Base-by-base conservation (phyloP, 2,797 vertebrate species). In the Alcedo atthis region DNA sequence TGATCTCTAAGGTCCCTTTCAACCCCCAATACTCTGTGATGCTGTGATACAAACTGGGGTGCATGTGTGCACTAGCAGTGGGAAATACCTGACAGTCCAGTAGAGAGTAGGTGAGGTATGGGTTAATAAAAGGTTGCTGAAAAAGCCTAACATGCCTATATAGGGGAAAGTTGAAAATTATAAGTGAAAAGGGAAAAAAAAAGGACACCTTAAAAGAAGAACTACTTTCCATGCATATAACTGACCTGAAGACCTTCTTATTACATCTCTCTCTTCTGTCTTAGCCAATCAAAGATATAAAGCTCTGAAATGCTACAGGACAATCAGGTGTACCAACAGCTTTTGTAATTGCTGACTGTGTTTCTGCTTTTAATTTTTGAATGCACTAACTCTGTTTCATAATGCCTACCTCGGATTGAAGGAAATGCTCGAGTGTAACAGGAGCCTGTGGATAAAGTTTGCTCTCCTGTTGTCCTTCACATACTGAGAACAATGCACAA, bases 401-500 rank as follows among this genome's bases (percentile, higher is more conserved):
- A 92, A 78, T 95, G 71, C 28, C 74, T 88, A 28, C 20, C 32
- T 82, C 78, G 90, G 73, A 92, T 22, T 83, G 85, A 92, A 58
- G 54, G 73, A 90, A 87, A 86, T 89, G 70, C 70, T 81, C 82
- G 35, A 81, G 37, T 58, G 92, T 96, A 97, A 97, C 61, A 48
- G 57, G 93, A 98, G 86, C 89, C 81, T 76, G 64, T 93, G 92
- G 96, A 87, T 96, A 95, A 94, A 86, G 96, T 96, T 97, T 91
- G 89, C 81, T 92, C 58, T 95, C 76, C 57, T 84, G 90, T 96
- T 93, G 91, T 94, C 77, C 89, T 90, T 70, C 68, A 62, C 58
- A 59, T 43, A 58, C 70, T 66, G 64, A 95, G 88, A 96, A 97
- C 94, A 96, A 96, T 82, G 74, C 53, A 70, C 92, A 96, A 94